phyloP scores from a whole-genome alignment of 2,797 vertebrate species.

The Eleutherodactylus coqui region DNA sequence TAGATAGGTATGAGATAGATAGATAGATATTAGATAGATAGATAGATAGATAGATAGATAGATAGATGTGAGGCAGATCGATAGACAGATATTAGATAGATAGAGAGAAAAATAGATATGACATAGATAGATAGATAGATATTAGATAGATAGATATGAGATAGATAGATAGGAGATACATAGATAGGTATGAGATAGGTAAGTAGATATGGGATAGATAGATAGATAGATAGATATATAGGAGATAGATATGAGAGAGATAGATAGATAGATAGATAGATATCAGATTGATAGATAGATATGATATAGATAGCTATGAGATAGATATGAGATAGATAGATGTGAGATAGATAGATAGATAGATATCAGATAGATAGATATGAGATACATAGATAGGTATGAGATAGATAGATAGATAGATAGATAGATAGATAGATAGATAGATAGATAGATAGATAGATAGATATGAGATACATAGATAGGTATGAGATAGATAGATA shows the following conservation, averaged over 20 bases:
- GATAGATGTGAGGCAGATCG: not conserved
- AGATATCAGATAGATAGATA: not conserved
- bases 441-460: not conserved
- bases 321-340: conserved; percentile 30
- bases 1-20: conserved; percentile 30
- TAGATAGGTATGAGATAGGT: not conserved
- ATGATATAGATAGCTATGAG: not conserved
- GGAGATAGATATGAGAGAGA: too few relatives aligned
- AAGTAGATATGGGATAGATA: not conserved
- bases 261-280: too few relatives aligned
- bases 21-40: too few relatives aligned
- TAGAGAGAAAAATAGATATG: too few relatives aligned
- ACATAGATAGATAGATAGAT: conserved; percentile 16
- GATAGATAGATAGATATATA: conserved; percentile 37
- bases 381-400: conserved; percentile 9
- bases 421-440: not conserved
- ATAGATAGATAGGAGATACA: not conserved
- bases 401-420: conserved; percentile 16
- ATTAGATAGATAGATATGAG: conserved; percentile 5
- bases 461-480: conserved; percentile 2
- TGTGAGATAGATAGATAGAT: too few relatives aligned
- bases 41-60: not conserved
- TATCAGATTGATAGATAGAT: conserved; percentile 1
- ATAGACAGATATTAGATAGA: conserved; percentile 20
- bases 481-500: conserved; percentile 15